Conservation (phyloP, 2,113 vertebrate species). For the Tyrannus savana region DNA sequence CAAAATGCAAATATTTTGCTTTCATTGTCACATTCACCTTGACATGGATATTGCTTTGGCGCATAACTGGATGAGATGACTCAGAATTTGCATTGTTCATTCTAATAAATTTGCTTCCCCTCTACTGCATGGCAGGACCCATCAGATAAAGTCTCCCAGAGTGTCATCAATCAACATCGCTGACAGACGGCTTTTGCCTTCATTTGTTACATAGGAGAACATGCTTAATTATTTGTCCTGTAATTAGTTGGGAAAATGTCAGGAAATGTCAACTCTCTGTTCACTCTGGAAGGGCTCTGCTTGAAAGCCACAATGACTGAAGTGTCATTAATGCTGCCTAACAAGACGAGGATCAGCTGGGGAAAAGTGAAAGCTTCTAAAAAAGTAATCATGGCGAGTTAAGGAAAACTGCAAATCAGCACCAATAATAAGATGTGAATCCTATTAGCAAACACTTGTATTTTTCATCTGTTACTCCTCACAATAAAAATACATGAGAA, state of each 20-base stretch:
- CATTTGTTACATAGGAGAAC: constrained; percentile 99
- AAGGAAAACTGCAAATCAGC: constrained; percentile 86
- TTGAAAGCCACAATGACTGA: constrained; percentile 98
- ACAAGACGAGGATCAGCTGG: constrained; percentile 97
- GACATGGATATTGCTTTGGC: constrained; percentile 99
- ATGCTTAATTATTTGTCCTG: constrained; percentile 99
- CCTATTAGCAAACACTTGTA: constrained; percentile 90
- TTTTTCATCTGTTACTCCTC: constrained; percentile 77
- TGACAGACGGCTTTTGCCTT: constrained; percentile 99
- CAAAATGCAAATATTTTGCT: constrained; percentile 99
- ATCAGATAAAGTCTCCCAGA: constrained; percentile 99
- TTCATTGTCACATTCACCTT: constrained; percentile 99
- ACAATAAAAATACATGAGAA: constrained; percentile 67
- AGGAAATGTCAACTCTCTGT: constrained; percentile 99
- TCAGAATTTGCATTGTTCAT: constrained; percentile 99
- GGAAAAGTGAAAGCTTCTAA: constrained; percentile 85
- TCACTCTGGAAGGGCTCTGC: constrained; percentile 92
- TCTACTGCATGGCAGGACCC: constrained; percentile 91
- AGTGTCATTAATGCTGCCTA: constrained; percentile 99
- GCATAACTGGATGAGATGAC: constrained; percentile 99
- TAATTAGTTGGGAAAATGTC: constrained; percentile 99
- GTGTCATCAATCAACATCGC: constrained; percentile 98
- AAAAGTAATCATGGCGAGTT: constrained; percentile 94
- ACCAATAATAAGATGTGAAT: constrained; percentile 86
- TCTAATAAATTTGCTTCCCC: constrained; percentile 99